Evolutionary conservation across 53 echinoderm and acorn worm species (phyloP), one percentile per base, ranked within the genome.

Genomic region (Paracentrotus lividus): DNA sequence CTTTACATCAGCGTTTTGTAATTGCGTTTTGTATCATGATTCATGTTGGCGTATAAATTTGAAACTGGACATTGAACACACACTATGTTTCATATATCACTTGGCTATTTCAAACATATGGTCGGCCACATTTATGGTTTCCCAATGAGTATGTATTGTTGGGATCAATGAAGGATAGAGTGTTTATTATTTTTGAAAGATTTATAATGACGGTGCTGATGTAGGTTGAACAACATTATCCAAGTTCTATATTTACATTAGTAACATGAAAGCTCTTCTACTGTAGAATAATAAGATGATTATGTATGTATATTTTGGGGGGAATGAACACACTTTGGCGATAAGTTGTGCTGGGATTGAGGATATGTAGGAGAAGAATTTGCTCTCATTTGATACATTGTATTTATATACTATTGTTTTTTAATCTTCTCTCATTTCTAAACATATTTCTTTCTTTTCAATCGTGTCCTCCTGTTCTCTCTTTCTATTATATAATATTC

Each of bases 321-420:
- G 38, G 8, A 81, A 81, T 81, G 81, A 81, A 81, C 81, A 81
- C 81, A 47, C n/a, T 81, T n/a, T 81, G 81, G 81, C 81, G 81
- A 81, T 81, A 81, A 81, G 44, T 45, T 47, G 47, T 47, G 81
- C 26, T 44, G 45, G 57, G 72, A 72, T 16, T 47, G 44, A 23
- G 45, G 81, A 47, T 78, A 44, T n/a, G n/a, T n/a, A 23, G 47
- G 47, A 24, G 26, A 45, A 47, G 16, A 44, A n/a, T 27, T 47
- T 81, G 26, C 47, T 72, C 40, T 72, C 32, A 12, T 21, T 81
- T 81, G 81, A 13, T 81, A 81, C 47, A n/a, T 49, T 26, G 24
- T 7, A 9, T 21, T 24, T n/a, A 8, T 47, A 12, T 42, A 5
- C 23, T 42, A 33, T 13, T 24, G 15, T 72, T 18, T 36, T 32